phyloP scores from a whole-genome alignment of 1,140 invertebrate species.

The Drosophila mayri region DNA sequence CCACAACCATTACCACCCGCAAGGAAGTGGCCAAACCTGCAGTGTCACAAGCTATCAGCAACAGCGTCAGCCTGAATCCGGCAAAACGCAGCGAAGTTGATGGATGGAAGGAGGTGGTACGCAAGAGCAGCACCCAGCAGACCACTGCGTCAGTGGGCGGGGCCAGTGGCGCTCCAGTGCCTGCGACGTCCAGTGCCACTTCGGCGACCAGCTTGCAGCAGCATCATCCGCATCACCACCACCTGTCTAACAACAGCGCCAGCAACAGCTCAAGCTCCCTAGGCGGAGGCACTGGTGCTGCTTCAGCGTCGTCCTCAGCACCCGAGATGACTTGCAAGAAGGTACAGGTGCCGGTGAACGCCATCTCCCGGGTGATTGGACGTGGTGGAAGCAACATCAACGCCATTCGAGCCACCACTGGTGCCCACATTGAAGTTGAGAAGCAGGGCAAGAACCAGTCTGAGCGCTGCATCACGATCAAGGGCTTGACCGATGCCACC shows the following conservation, averaged over 20 bases:
- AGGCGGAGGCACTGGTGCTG: slow-evolving; percentile 1
- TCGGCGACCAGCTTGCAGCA: slow-evolving; percentile 39
- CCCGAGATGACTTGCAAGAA: slow-evolving; percentile 88
- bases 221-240: slow-evolving; percentile 38
- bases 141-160: slow-evolving; percentile 34
- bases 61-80: slow-evolving; percentile 18
- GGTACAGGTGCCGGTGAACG: slow-evolving; percentile 96
- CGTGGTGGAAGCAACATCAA: slow-evolving; percentile 98
- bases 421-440: slow-evolving; percentile 98
- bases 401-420: slow-evolving; percentile 96
- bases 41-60: slow-evolving; percentile 15
- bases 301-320: slow-evolving; percentile 14
- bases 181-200: slow-evolving; percentile 9
- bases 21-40: slow-evolving; percentile 28
- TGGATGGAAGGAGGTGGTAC: slow-evolving; percentile 98
- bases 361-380: slow-evolving; percentile 98
- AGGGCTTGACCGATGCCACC: slow-evolving; percentile 95
- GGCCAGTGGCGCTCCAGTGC: slow-evolving; percentile 15
- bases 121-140: slow-evolving; percentile 89
- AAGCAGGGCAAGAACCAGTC: slow-evolving; percentile 97
- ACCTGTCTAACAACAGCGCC: slow-evolving; percentile 35
- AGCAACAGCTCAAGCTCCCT: slow-evolving; percentile 46
- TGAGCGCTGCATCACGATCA: slow-evolving; percentile 97
- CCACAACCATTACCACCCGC: slow-evolving; percentile 6
- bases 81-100: slow-evolving; percentile 89